Evolutionary conservation across 2,888 invertebrate species (phyloP).

Genomic region (Clanis bilineata): DNA sequence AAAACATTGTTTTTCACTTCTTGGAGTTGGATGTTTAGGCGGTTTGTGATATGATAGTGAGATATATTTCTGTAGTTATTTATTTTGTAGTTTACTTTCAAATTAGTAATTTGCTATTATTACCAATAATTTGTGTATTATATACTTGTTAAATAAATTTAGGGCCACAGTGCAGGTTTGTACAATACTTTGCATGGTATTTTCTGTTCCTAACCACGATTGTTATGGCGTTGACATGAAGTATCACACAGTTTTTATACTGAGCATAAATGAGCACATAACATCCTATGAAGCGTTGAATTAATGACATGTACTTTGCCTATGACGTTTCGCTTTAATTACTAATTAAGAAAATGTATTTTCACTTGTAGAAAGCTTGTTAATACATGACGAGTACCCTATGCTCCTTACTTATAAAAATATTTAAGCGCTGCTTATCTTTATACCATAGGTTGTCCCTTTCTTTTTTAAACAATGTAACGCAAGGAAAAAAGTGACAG

Average conservation of each 20-base stretch:
- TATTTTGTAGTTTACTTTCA: not conserved
- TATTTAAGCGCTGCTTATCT: no score
- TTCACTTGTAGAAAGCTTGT: constrained; percentile 22
- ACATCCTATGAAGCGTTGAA: constrained; percentile 50
- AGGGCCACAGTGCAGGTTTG: not conserved
- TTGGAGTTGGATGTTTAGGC: no score
- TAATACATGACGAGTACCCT: not conserved
- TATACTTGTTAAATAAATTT: not conserved
- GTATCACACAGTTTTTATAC: constrained; percentile 54
- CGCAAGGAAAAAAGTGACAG: no score
- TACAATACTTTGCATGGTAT: not conserved
- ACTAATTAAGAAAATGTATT: constrained; percentile 28
- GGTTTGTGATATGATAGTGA: no score
- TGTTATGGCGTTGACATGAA: not conserved
- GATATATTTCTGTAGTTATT: no score
- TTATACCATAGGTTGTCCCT: not conserved
- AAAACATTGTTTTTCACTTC: no score
- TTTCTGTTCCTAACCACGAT: not conserved
- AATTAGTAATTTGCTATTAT: not conserved
- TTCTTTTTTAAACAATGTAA: no score
- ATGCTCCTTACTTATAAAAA: not conserved
- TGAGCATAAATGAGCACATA: constrained; percentile 48
- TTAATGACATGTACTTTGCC: constrained; percentile 19
- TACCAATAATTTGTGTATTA: not conserved
- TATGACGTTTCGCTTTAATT: constrained; percentile 26